Evolutionary conservation across 1,140 invertebrate genomes (phyloP).

Genomic region (Aricia agestis): DNA sequence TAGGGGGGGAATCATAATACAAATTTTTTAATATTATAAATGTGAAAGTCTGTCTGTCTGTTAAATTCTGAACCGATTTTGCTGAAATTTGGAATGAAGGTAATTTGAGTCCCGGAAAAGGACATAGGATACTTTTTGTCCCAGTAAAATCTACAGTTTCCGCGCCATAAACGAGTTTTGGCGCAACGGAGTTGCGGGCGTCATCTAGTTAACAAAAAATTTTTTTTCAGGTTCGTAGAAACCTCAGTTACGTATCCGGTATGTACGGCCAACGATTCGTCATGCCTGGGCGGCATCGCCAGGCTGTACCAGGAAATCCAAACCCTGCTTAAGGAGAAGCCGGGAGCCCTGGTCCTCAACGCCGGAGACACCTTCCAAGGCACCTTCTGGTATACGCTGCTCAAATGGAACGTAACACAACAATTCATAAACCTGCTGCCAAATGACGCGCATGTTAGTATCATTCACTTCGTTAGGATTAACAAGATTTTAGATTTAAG

Average conservation of each 20-base stretch:
- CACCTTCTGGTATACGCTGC: slow-evolving; percentile 84
- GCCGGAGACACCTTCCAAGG: slow-evolving; percentile 88
- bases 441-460: slow-evolving; percentile 84
- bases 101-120: too few species aligned
- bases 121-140: too few species aligned
- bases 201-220: too few species aligned
- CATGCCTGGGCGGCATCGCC: slow-evolving; percentile 82
- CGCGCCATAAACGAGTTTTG: too few species aligned
- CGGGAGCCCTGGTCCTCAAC: slow-evolving; percentile 81
- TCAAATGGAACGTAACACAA: slow-evolving; percentile 81
- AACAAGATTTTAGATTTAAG: neutral
- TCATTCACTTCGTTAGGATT: neutral
- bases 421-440: slow-evolving; percentile 83
- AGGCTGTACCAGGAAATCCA: slow-evolving; percentile 77
- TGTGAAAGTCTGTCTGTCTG: too few species aligned
- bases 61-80: too few species aligned
- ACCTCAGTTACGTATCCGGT: slow-evolving; percentile 45
- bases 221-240: slow-evolving; percentile 37
- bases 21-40: too few species aligned
- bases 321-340: slow-evolving; percentile 73
- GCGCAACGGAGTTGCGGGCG: too few species aligned
- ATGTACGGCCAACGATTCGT: slow-evolving; percentile 49
- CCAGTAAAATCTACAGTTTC: too few species aligned
- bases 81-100: too few species aligned
- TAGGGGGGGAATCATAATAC: too few species aligned